Base-by-base conservation (phyloP, 2,113 vertebrate species). In the Albula glossodonta region DNA sequence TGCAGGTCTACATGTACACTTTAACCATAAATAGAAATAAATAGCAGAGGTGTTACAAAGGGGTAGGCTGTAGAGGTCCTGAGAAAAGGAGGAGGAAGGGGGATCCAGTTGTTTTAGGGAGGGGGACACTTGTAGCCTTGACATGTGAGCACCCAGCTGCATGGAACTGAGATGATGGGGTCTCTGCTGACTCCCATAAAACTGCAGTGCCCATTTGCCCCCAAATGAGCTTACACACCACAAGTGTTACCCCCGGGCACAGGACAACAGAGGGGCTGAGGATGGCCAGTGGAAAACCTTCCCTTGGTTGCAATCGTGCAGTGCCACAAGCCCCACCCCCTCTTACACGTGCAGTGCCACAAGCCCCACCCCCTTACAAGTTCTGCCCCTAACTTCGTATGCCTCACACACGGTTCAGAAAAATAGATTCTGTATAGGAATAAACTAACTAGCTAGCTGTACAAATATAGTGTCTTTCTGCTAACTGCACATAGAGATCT, bases 401-500 rank as follows among this genome's bases (percentile, higher is more conserved):
- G 8, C 3, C 86, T 51, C 74, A 85, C 87, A 83, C 90, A 86
- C 70, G 77, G n/a, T 66, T 84, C 84, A 82, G 87, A 90, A 89
- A 92, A 92, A 93, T 82, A 86, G 85, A 90, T 88, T 88, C 66
- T 81, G 84, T 85, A 79, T 88, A 85, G 60, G 84, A 90, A 88
- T 90, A 87, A 89, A 89, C 78, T 74, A 83, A 79, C 25, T 53
- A 89, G 87, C 88, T 84, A 90, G 41, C 63, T 31, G 83, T 88
- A 85, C 80, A 78, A 88, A 84, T 86, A 88, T 86, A 88, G 87
- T 83, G 86, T 88, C 79, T 66, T 83, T 91, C 89, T 84, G 88
- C 90, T 90, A 57, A 82, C 79, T 88, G 90, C 91, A 93, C 90
- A 88, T 88, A 88, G 85, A 86, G 74, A 87, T 87, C 53, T 88